A percentile compares a stretch with the other conserved stretches of the same genome.
Evolutionary conservation across 2,797 vertebrate species (phyloP).

Genomic region (Artibeus lituratus): DNA sequence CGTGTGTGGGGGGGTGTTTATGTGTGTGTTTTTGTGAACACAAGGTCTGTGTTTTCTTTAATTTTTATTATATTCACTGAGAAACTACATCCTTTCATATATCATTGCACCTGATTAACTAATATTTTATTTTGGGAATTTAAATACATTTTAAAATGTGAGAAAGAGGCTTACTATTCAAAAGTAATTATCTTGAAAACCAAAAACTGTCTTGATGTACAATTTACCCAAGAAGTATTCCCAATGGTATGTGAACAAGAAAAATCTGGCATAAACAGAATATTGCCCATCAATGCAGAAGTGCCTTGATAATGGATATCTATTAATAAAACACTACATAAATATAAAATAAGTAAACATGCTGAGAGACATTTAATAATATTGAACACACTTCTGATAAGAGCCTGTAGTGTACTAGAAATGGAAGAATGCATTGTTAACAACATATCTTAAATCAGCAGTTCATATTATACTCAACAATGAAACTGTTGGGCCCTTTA

Average conservation of each 20-base stretch:
- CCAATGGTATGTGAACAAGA: neutral
- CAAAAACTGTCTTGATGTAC: neutral
- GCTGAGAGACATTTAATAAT: neutral
- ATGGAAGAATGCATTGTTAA: neutral
- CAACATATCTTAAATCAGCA: neutral
- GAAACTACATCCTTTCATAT: neutral
- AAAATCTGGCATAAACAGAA: neutral
- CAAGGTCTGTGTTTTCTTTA: neutral
- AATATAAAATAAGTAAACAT: neutral
- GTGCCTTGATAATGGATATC: neutral
- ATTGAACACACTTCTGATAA: constrained; percentile 12
- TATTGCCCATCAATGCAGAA: neutral
- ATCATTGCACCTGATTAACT: neutral
- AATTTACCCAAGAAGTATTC: neutral
- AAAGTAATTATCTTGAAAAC: neutral
- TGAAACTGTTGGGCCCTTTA: neutral
- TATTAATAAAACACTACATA: neutral
- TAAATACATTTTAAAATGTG: neutral
- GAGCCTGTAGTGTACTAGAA: neutral
- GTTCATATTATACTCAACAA: neutral
- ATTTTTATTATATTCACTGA: neutral
- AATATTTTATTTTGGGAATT: neutral
- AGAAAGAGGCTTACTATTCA: neutral
- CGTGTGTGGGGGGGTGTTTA: neutral
- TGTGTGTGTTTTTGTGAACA: neutral